phyloP scores from a whole-genome alignment of 2,113 vertebrate genomes.

The Macrotus californicus region DNA sequence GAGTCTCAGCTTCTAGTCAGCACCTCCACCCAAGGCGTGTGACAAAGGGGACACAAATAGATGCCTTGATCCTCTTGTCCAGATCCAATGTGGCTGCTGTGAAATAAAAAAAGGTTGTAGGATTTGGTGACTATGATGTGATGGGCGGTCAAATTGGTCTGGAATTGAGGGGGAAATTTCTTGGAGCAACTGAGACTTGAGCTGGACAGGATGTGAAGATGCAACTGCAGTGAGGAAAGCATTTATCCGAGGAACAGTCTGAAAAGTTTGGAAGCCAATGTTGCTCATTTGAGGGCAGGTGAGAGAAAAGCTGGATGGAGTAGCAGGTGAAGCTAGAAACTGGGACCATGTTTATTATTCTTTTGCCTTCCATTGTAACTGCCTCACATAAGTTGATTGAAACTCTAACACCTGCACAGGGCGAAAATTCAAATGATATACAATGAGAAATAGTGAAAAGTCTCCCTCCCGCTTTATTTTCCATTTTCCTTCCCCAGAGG shows the following conservation, averaged over 20 bases:
- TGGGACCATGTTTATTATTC: not conserved
- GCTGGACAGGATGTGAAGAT: not conserved
- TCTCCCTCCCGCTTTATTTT: not conserved
- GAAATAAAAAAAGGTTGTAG: not conserved
- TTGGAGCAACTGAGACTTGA: not conserved
- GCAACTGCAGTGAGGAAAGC: not conserved
- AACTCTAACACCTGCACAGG: not conserved
- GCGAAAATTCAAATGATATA: not conserved
- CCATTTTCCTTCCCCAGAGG: not conserved
- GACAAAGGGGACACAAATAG: not conserved
- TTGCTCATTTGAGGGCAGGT: not conserved
- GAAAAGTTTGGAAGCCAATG: not conserved
- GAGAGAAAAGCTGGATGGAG: not conserved
- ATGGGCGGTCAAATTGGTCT: not conserved
- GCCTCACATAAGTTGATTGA: not conserved
- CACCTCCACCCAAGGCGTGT: no score
- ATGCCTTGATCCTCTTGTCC: not conserved
- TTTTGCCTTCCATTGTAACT: not conserved
- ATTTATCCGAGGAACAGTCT: not conserved
- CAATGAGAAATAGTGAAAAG: not conserved
- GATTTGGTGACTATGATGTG: not conserved
- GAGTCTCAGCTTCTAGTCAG: not conserved
- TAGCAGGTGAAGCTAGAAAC: not conserved
- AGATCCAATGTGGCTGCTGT: not conserved
- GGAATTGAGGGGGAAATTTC: not conserved